Percentiles rank a stretch among this genome's conserved stretches.
phyloP scores from a whole-genome alignment of 2,888 invertebrate genomes.

The Crepidodera aurea region DNA sequence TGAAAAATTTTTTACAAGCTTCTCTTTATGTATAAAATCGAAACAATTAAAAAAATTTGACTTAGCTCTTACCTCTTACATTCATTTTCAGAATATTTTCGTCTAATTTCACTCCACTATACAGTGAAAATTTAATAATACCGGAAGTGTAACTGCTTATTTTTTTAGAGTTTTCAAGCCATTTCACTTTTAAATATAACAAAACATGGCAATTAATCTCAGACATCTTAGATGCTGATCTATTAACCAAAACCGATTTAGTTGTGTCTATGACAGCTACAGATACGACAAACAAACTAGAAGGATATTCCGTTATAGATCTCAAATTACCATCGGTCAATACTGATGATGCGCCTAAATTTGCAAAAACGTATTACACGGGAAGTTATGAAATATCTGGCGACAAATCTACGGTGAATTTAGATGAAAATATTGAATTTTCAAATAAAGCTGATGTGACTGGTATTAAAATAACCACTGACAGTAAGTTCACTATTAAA shows the following conservation, averaged over 20 bases:
- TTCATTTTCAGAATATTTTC: no score
- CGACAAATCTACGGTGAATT: constrained; percentile 2
- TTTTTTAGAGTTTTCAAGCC: constrained; percentile 1
- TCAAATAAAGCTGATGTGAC: not conserved
- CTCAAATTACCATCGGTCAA: constrained; percentile 25
- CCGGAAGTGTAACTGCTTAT: no score
- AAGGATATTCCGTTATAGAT: constrained; percentile 1
- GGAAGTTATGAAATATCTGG: constrained; percentile 21
- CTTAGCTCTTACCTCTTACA: no score
- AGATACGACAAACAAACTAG: not conserved
- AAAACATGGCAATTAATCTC: not conserved
- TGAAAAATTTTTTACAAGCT: no score
- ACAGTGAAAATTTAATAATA: no score
- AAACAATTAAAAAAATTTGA: no score
- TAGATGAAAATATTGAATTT: constrained; percentile 15
- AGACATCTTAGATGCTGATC: not conserved
- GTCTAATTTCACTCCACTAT: no score
- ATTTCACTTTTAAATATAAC: not conserved
- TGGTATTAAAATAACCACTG: constrained; percentile 12
- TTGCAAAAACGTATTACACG: constrained; percentile 28
- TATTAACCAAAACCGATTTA: not conserved
- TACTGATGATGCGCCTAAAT: constrained; percentile 29
- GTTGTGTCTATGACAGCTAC: not conserved
- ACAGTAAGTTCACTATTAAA: constrained; percentile 19
- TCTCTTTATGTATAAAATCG: no score